Evolutionary conservation across 1,140 invertebrate species (phyloP).

Genomic region (Ceratina japonica): DNA sequence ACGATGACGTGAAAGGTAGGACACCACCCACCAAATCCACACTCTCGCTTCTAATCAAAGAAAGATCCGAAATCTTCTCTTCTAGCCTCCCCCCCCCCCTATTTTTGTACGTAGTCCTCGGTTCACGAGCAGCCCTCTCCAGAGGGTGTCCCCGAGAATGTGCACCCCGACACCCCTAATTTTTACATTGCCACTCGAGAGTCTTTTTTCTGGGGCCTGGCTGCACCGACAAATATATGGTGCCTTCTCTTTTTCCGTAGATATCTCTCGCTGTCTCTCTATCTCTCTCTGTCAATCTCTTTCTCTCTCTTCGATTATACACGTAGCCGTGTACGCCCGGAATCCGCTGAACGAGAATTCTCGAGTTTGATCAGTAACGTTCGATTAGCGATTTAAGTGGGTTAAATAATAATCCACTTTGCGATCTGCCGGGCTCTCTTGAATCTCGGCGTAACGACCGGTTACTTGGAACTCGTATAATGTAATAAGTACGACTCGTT

Average conservation of each 20-base stretch:
- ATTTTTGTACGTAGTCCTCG: background rate
- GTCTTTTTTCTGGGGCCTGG: background rate
- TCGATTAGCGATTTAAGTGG: too few species aligned
- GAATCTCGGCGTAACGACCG: too few species aligned
- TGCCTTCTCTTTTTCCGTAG: background rate
- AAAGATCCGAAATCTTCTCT: slow-evolving; percentile 11
- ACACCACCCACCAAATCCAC: slow-evolving; percentile 36
- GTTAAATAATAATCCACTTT: too few species aligned
- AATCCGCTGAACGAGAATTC: background rate
- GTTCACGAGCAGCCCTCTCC: background rate
- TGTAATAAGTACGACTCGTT: too few species aligned
- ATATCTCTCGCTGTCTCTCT: background rate
- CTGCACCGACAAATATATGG: background rate
- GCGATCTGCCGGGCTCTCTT: too few species aligned
- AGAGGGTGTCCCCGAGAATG: background rate
- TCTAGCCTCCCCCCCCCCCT: background rate
- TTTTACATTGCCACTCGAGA: background rate
- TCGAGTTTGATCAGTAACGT: too few species aligned
- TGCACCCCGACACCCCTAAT: background rate
- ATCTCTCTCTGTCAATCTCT: background rate
- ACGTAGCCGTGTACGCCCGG: background rate
- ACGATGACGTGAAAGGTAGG: slow-evolving; percentile 94
- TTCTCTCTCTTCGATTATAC: background rate
- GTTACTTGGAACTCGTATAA: too few species aligned
- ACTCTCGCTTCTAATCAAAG: slow-evolving; percentile 26